phyloP scores from a whole-genome alignment of 2,888 invertebrate species.

The Caenorhabditis imperialis region DNA sequence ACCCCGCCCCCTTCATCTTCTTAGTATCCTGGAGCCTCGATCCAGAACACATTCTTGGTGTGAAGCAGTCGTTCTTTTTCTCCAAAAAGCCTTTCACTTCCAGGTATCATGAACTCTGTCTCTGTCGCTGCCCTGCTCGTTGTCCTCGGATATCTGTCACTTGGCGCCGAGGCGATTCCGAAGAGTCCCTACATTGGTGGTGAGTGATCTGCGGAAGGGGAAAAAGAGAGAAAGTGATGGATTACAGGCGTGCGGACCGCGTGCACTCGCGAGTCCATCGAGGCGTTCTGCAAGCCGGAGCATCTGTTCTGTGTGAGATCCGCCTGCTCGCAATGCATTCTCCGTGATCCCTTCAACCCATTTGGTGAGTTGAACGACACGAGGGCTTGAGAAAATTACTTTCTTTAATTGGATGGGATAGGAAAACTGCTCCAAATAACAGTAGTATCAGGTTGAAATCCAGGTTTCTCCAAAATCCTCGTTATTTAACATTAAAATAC shows the following conservation, averaged over 20 bases:
- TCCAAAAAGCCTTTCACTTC: too few relatives aligned
- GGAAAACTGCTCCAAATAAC: too few relatives aligned
- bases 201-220: neutral
- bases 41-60: too few relatives aligned
- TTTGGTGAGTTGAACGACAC: conserved; percentile 42
- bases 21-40: too few relatives aligned
- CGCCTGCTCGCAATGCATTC: conserved; percentile 55
- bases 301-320: conserved; percentile 41
- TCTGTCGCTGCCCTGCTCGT: conserved; percentile 7
- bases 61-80: too few relatives aligned
- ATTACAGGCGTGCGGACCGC: conserved; percentile 34
- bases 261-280: conserved; percentile 34
- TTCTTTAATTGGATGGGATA: too few relatives aligned
- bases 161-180: conserved; percentile 20
- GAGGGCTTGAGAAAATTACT: too few relatives aligned
- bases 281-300: conserved; percentile 40
- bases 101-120: conserved; percentile 14
- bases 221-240: neutral
- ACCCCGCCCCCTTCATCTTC: neutral
- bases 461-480: too few relatives aligned
- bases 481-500: too few relatives aligned
- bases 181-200: conserved; percentile 39
- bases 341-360: conserved; percentile 52
- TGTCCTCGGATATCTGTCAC: neutral
- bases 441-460: too few relatives aligned